Percentiles rank a stretch among this genome's conserved stretches.
Evolutionary conservation across 2,888 invertebrate species (phyloP).

Genomic region (Dromius quadrimaculatus): DNA sequence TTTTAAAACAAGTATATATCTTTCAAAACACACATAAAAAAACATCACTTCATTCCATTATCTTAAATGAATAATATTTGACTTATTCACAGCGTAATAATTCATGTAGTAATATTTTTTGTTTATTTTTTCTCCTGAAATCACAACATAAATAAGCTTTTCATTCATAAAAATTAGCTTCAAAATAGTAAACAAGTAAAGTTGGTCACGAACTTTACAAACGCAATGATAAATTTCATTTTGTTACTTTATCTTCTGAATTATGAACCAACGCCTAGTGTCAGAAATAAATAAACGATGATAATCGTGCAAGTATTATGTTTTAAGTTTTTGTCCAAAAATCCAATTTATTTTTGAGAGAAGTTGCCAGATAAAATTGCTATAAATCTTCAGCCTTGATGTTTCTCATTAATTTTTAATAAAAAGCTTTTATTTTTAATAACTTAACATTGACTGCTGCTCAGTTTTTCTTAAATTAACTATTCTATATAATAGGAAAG

Average conservation of each 20-base stretch:
- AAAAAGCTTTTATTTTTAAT: background rate
- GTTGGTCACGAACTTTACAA: slow-evolving; percentile 4
- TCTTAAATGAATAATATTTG: too few species aligned
- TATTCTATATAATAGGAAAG: slow-evolving; percentile 18
- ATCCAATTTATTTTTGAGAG: slow-evolving; percentile 4
- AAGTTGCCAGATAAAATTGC: slow-evolving; percentile 15
- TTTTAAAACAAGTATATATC: too few species aligned
- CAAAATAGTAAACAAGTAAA: slow-evolving; percentile 1
- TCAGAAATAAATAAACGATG: slow-evolving; percentile 6
- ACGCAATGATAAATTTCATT: slow-evolving; percentile 16
- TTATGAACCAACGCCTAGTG: too few species aligned
- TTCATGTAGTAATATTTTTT: too few species aligned
- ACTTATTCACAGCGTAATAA: too few species aligned
- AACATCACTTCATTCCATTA: too few species aligned
- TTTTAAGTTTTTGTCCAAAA: slow-evolving; percentile 26
- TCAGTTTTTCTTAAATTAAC: slow-evolving; percentile 5
- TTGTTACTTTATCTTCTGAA: too few species aligned
- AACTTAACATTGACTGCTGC: background rate
- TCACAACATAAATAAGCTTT: too few species aligned
- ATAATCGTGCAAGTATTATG: slow-evolving; percentile 16
- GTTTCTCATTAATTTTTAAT: background rate
- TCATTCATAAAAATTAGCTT: background rate
- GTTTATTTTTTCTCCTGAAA: too few species aligned
- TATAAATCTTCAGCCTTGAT: slow-evolving; percentile 19
- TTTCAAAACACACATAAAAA: too few species aligned